phyloP scores from a whole-genome alignment of 2,113 vertebrate genomes.

The Hemichromis elongatus region DNA sequence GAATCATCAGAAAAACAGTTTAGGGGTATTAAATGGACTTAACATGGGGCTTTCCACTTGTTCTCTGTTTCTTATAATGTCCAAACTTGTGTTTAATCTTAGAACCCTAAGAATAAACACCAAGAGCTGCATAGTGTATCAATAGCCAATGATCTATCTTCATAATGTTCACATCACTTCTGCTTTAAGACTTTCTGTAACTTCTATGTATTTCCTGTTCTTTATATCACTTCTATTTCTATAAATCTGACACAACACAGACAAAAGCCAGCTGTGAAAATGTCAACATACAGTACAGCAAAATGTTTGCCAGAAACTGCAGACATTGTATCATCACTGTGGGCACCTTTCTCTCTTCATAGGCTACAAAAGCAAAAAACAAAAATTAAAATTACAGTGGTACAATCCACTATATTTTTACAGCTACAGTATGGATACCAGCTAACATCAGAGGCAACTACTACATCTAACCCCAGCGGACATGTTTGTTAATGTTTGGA shows the following conservation, averaged over 20 bases:
- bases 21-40: background rate
- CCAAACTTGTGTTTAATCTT: background rate
- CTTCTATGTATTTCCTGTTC: background rate
- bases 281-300: conserved; percentile 10
- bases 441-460: conserved; percentile 47
- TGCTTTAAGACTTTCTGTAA: conserved; percentile 19
- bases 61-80: background rate
- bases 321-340: background rate
- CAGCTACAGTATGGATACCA: conserved; percentile 33
- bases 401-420: conserved; percentile 30
- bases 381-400: conserved; percentile 26
- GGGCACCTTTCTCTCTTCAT: background rate
- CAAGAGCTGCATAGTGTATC: conserved; percentile 17
- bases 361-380: conserved; percentile 32
- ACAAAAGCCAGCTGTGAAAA: background rate
- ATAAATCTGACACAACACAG: background rate
- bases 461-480: conserved; percentile 34
- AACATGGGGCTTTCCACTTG: background rate
- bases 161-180: background rate
- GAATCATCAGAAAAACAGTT: background rate
- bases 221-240: conserved; percentile 5
- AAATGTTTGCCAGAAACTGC: conserved; percentile 20
- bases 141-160: background rate
- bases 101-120: background rate
- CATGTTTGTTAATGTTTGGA: conserved; percentile 18